Evolutionary conservation across 2,888 invertebrate species (phyloP).

Genomic region (Campopleginae sp.): DNA sequence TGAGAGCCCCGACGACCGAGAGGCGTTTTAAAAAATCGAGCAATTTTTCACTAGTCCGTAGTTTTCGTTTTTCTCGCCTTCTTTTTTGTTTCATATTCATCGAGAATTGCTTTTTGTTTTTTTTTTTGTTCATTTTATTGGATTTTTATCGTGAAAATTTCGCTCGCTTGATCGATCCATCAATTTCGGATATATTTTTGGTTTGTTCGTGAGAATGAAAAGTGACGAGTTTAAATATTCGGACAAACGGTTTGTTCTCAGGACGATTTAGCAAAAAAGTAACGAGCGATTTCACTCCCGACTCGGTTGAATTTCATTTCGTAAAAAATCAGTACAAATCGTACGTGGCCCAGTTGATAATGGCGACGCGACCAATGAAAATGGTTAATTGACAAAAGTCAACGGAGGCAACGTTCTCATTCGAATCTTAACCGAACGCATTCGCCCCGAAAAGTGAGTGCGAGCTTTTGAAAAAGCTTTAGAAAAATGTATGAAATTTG

Average conservation of each 20-base stretch:
- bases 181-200: not conserved
- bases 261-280: constrained; percentile 60
- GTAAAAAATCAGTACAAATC: constrained; percentile 24
- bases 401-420: not conserved
- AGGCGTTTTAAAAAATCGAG: constrained; percentile 26
- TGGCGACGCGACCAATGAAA: not conserved
- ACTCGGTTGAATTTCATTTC: constrained; percentile 3
- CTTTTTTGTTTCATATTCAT: not conserved
- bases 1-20: not conserved
- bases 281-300: constrained; percentile 54
- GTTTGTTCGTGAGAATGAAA: not conserved
- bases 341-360: constrained; percentile 36
- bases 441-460: not conserved
- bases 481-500: not conserved
- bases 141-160: not conserved
- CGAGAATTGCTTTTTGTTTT: not conserved
- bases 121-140: not conserved
- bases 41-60: constrained; percentile 9
- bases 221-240: not conserved
- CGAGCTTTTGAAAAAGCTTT: not conserved
- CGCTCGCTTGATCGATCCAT: not conserved
- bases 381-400: not conserved
- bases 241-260: constrained; percentile 23
- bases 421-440: too few relatives aligned
- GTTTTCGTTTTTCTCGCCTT: not conserved